Percentiles rank a stretch among this genome's conserved stretches.
Conservation (phyloP, 2,113 vertebrate species). For the Brachyistius frenatus region DNA sequence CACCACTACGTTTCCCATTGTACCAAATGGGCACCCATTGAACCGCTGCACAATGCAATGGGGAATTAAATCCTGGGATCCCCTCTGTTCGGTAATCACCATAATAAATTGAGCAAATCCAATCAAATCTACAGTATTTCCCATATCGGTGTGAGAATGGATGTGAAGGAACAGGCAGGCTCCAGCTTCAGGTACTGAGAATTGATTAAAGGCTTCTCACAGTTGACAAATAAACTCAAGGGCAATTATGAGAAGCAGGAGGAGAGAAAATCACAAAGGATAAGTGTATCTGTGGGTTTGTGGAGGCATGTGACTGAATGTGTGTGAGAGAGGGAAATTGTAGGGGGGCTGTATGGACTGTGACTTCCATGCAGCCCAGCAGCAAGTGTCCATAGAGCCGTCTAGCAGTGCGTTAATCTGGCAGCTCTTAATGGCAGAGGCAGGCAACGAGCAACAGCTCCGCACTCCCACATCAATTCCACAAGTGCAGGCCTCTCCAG, state of each 20-base stretch:
- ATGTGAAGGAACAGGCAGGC: background rate
- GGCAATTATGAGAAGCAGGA: background rate
- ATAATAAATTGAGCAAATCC: constrained; percentile 49
- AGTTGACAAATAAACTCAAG: constrained; percentile 8
- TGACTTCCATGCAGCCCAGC: constrained; percentile 53
- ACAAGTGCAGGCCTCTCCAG: constrained; percentile 50
- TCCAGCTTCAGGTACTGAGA: constrained; percentile 10
- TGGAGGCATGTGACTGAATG: constrained; percentile 7
- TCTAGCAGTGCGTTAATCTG: constrained; percentile 67
- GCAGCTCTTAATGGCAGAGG: constrained; percentile 73
- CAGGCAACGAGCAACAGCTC: constrained; percentile 47
- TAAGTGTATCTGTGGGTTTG: background rate
- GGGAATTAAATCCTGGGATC: constrained; percentile 37
- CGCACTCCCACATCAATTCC: constrained; percentile 53
- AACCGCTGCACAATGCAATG: constrained; percentile 17
- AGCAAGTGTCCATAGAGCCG: constrained; percentile 61
- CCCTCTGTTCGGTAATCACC: constrained; percentile 32
- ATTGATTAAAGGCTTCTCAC: constrained; percentile 7
- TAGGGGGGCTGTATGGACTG: constrained; percentile 47
- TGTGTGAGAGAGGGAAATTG: constrained; percentile 21
- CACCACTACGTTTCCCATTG: constrained; percentile 27
- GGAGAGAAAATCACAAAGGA: constrained; percentile 10
- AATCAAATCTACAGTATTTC: constrained; percentile 42
- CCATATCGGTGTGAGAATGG: constrained; percentile 7
- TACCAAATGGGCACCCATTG: constrained; percentile 43